Base-by-base conservation (phyloP, 2,797 vertebrate genomes). In the Limnodromus scolopaceus region DNA sequence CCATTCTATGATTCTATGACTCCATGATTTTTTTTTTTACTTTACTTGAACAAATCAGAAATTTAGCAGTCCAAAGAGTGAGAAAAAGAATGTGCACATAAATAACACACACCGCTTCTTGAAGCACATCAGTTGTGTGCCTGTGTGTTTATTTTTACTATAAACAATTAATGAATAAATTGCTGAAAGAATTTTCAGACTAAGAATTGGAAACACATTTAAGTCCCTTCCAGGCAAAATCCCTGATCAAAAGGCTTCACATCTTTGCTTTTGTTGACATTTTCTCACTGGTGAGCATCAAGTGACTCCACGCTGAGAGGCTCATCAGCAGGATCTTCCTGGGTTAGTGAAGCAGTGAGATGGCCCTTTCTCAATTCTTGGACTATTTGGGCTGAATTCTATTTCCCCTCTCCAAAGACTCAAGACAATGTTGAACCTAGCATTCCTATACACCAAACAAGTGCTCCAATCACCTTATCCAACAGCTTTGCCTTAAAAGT, bases 121-220 rank as follows among this genome's bases (percentile, higher is more conserved):
- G 48, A 22, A 75, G 7, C 0, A 1, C 16, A 27, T 17, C 1
- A 1, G 7, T 45, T 68, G 5, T 8, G 16, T 65, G 36, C 11
- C 22, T 87, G 3, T 64, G 7, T 34, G 13, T 38, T 84, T 71
- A 71, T 71, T 84, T 94, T 82, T 69, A 41, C 20, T 54, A 19
- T 9, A 49, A 87, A 45, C 10, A 79, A 49, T 22, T 68, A 55
- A 60, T 53, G 5, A 84, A 82, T 8, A 61, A 64, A 78, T 39
- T 36, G 18, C 27, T 48, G 45, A 36, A 87, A n/a, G 6, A 63
- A 39, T 45, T 13, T 39, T 58, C 13, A 38, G 48, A 36, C 20
- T 77, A 54, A 54, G 51, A 68, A 75, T 34, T 57, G 32, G 14
- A 82, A 49, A 11, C n/a, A 53, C 8, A 39, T 72, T 79, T 71